Percentiles rank a stretch among this genome's conserved stretches.
These are phyloP conservation scores for Crocodylus rhombifer DNA, from an alignment of 2,797 vertebrate genomes.

Conservation along the genomic window DNA sequence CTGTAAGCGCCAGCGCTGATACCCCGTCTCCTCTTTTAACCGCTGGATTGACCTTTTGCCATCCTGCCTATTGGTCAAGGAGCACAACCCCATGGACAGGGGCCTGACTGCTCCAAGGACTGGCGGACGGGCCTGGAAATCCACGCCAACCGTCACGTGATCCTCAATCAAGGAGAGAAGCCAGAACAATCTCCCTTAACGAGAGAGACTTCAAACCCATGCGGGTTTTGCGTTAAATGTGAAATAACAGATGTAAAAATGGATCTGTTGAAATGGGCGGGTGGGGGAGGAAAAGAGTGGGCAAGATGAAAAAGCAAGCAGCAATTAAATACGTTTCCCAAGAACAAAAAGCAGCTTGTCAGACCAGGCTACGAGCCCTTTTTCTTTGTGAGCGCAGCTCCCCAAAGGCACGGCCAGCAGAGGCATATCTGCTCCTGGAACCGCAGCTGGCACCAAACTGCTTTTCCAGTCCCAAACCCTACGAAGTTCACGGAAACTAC, in stretches of 20 bases:
- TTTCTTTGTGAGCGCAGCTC: background rate
- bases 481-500: background rate
- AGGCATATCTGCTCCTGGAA: accelerated
- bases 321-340: background rate
- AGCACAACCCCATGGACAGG: background rate
- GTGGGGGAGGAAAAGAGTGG: background rate
- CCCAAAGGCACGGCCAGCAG: accelerated
- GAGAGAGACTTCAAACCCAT: accelerated
- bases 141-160: accelerated
- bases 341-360: background rate
- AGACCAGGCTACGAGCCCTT: background rate
- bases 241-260: too few species aligned
- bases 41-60: background rate
- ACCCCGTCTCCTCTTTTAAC: background rate
- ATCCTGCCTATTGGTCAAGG: background rate
- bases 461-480: background rate
- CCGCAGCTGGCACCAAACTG: too few species aligned
- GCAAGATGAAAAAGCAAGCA: background rate
- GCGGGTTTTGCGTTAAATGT: background rate
- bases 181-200: background rate
- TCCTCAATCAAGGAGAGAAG: background rate
- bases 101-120: accelerated
- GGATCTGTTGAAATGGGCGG: too few species aligned
- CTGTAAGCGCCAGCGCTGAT: background rate
- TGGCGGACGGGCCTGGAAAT: background rate